phyloP scores from a whole-genome alignment of 1,140 invertebrate genomes.

The Kradibia gibbosae region DNA sequence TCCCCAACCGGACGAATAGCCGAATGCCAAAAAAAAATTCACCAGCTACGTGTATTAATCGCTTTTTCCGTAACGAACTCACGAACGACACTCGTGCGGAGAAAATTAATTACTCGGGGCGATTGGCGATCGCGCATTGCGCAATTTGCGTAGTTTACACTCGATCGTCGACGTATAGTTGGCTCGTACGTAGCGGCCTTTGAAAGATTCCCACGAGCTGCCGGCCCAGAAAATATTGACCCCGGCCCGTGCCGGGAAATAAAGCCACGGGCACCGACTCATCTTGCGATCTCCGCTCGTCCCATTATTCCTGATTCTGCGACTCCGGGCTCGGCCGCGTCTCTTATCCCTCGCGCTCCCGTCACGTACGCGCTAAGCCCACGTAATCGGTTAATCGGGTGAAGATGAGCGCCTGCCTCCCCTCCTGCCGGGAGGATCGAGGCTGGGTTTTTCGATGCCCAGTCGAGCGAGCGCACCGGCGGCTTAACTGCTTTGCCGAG shows the following conservation, averaged over 20 bases:
- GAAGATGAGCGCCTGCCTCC: background rate
- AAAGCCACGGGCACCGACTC: too few species aligned
- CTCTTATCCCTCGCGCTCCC: background rate
- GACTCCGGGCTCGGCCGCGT: background rate
- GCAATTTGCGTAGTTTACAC: background rate
- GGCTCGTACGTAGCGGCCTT: too few species aligned
- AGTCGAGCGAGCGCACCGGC: background rate
- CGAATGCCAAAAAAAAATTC: background rate
- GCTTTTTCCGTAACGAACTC: background rate
- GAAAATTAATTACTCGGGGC: background rate
- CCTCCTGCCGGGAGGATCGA: background rate
- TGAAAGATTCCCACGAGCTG: background rate
- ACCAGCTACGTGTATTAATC: background rate
- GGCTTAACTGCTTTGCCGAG: background rate
- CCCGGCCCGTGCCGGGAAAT: too few species aligned
- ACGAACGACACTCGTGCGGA: background rate
- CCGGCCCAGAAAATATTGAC: too few species aligned
- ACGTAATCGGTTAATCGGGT: slow-evolving; percentile 58
- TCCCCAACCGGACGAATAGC: too few species aligned
- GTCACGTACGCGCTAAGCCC: slow-evolving; percentile 52
- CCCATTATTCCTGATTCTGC: slow-evolving; percentile 17
- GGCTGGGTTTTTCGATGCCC: background rate
- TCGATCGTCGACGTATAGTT: too few species aligned
- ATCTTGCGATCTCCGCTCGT: background rate
- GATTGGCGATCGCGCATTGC: background rate